Evolutionary conservation across 2,888 invertebrate genomes (phyloP), one percentile per base, ranked within the genome.

Genomic region (Troilus luridus): DNA sequence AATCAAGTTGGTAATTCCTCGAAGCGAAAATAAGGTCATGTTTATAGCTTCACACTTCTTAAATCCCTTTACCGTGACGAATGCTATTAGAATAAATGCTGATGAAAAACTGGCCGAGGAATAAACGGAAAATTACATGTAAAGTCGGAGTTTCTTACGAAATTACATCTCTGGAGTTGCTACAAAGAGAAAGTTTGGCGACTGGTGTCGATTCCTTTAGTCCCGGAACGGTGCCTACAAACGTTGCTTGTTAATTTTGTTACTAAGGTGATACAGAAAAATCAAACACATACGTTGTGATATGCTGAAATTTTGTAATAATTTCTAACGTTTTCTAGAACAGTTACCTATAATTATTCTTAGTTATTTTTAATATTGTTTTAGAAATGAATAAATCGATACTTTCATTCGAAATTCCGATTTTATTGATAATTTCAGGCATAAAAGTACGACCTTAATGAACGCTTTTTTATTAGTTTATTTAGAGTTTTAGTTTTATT

Each of bases 121-220:
- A 56, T 85, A 85, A 85, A 85, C n/a, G 85, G 85, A 85, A 85
- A 85, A 85, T 85, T 54, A 85, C 85, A 85, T 56, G 85, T 85
- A 56, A 85, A 85, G 41, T 58, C 41, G 27, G 27, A 77, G 85
- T 85, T 85, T 85, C 56, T 85, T 85, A 85, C 56, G 56, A 85
- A 85, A 85, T 56, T 56, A 85, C 41, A 8, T 0, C n/a, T 58
- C n/a, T 56, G n/a, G 85, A 85, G 85, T 77, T 77, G 72, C 56
- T 56, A 85, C 85, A 54, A 85, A 41, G 85, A 85, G 85, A 85
- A 85, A 85, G 85, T 41, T 56, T 54, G 54, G 67, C 67, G 24
- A 67, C 67, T 24, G 24, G 12, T 64, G 64, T 64, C 24, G 67
- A 67, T 67, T 67, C 67, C 67, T 24, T 24, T 24, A 67, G 12